phyloP scores from a whole-genome alignment of 1,140 invertebrate species.

The Tenebrio molitor region DNA sequence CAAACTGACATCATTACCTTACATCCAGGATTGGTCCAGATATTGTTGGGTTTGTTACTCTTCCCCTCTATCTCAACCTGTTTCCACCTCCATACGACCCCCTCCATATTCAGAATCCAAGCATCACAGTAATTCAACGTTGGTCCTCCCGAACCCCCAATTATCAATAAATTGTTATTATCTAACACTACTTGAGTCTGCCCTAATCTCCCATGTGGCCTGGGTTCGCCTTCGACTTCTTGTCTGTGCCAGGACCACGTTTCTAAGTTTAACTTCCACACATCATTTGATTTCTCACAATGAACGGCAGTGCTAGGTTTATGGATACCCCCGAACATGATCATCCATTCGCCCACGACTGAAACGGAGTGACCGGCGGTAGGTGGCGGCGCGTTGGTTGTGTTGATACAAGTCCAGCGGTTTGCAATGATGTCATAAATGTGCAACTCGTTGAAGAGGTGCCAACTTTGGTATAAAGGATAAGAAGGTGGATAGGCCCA shows the following conservation, averaged over 20 bases:
- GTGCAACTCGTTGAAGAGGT: slow-evolving; percentile 94
- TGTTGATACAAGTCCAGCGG: slow-evolving; percentile 84
- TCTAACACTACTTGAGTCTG: slow-evolving; percentile 87
- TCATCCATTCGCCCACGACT: slow-evolving; percentile 88
- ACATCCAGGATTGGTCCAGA: slow-evolving; percentile 95
- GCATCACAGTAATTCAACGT: slow-evolving; percentile 74
- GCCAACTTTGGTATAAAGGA: slow-evolving; percentile 90
- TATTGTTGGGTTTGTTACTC: slow-evolving; percentile 84
- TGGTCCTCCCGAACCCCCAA: slow-evolving; percentile 76
- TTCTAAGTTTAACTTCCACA: slow-evolving; percentile 90
- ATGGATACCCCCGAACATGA: slow-evolving; percentile 89
- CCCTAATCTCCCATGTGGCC: slow-evolving; percentile 88
- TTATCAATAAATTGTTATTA: slow-evolving; percentile 78
- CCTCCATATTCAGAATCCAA: slow-evolving; percentile 76
- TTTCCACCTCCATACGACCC: slow-evolving; percentile 84
- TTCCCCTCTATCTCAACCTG: slow-evolving; percentile 81
- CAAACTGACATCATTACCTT: slow-evolving; percentile 70
- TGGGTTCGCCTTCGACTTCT: slow-evolving; percentile 71
- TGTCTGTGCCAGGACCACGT: slow-evolving; percentile 84
- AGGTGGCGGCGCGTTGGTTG: slow-evolving; percentile 77
- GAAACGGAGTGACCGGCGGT: slow-evolving; percentile 95
- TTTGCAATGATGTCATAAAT: slow-evolving; percentile 88
- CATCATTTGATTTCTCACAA: slow-evolving; percentile 81
- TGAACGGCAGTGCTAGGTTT: slow-evolving; percentile 69
- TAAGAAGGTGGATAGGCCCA: slow-evolving; percentile 95